A percentile compares a stretch with the other conserved stretches of the same genome.
phyloP scores from a whole-genome alignment of 2,797 vertebrate species.

The Platyrinchus mystaceus region DNA sequence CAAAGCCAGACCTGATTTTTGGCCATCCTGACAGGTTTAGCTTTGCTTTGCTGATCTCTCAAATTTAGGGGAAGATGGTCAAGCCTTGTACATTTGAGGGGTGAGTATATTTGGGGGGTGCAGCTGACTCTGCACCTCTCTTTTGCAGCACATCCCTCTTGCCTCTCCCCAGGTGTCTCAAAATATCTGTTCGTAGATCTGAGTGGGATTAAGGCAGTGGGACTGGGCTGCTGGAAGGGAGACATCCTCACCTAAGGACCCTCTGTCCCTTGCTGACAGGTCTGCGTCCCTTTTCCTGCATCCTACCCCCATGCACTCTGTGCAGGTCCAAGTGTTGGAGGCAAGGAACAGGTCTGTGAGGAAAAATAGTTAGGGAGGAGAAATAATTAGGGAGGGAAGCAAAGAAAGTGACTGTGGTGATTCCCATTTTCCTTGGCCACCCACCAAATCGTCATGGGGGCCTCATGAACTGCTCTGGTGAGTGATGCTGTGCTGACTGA shows the following conservation, averaged over 20 bases:
- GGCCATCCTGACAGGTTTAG: background rate
- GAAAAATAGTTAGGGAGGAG: background rate
- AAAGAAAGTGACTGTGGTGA: background rate
- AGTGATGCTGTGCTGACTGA: fast-evolving
- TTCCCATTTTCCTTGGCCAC: background rate
- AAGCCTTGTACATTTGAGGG: background rate
- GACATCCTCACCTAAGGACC: background rate
- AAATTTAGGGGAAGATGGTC: background rate
- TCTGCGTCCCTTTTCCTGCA: background rate
- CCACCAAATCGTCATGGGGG: fast-evolving
- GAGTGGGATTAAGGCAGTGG: background rate
- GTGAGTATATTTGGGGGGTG: background rate
- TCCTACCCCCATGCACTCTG: background rate
- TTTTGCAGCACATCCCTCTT: background rate
- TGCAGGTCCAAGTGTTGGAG: fast-evolving
- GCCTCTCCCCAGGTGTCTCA: fast-evolving
- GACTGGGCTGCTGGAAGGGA: background rate
- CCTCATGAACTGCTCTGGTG: fast-evolving
- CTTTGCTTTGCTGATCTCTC: background rate
- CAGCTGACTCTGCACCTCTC: background rate
- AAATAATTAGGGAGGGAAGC: background rate
- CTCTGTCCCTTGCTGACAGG: background rate
- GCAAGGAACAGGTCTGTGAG: background rate
- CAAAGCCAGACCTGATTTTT: fast-evolving
- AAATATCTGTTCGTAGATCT: background rate